Conservation (phyloP, 2,113 vertebrate species). For the Gambusia holbrooki region DNA sequence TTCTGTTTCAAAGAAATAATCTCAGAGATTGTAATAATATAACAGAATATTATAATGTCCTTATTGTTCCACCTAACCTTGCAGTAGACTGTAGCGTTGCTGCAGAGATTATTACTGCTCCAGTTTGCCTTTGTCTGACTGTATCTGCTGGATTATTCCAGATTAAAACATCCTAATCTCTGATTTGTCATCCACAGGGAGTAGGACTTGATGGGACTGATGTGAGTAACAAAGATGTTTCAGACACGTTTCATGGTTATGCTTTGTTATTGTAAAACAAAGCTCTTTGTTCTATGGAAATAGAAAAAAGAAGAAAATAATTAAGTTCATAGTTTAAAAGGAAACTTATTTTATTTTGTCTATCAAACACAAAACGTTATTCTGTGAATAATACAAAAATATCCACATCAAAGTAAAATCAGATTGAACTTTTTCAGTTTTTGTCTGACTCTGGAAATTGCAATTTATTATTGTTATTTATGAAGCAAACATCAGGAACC, state of each 20-base stretch:
- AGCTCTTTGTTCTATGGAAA: background rate
- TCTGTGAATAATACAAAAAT: background rate
- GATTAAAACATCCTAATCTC: background rate
- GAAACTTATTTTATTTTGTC: background rate
- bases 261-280: background rate
- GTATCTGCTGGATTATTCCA: background rate
- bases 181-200: conserved; percentile 77
- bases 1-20: background rate
- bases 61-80: background rate
- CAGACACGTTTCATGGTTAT: background rate
- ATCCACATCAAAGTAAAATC: background rate
- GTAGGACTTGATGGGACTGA: conserved; percentile 85
- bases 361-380: background rate
- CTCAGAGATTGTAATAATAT: background rate
- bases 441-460: background rate
- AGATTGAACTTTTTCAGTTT: background rate
- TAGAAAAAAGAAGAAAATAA: background rate
- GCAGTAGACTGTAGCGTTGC: background rate
- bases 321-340: background rate
- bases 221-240: conserved; percentile 76
- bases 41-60: background rate
- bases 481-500: background rate
- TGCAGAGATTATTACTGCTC: background rate
- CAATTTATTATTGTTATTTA: background rate
- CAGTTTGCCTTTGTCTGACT: background rate